phyloP scores from a whole-genome alignment of 2,113 vertebrate species.

The Australoheros scitulus region DNA sequence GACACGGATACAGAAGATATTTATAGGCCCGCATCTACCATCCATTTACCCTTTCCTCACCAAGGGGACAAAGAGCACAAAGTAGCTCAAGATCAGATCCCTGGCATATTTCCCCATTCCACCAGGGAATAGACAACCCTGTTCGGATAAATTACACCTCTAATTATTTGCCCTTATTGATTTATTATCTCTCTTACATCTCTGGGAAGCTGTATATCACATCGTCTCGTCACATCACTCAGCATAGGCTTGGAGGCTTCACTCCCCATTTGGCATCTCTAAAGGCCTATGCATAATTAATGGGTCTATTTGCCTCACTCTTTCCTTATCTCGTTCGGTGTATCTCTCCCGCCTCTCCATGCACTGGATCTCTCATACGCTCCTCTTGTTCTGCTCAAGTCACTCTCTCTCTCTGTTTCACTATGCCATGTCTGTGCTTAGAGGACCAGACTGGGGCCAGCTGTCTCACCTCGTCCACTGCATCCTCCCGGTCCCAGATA shows the following conservation, averaged over 20 bases:
- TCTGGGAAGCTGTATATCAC: slow-evolving; percentile 67
- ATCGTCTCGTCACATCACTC: slow-evolving; percentile 72
- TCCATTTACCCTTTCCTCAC: slow-evolving; percentile 67
- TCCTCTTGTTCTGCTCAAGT: slow-evolving; percentile 29
- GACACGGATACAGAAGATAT: slow-evolving; percentile 67
- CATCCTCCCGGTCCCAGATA: slow-evolving; percentile 51
- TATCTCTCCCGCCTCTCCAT: slow-evolving; percentile 35
- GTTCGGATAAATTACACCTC: slow-evolving; percentile 72
- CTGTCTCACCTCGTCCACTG: slow-evolving; percentile 68
- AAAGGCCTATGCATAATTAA: slow-evolving; percentile 80
- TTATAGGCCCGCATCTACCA: slow-evolving; percentile 65
- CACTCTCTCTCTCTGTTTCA: slow-evolving; percentile 14
- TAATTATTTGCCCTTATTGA: slow-evolving; percentile 78
- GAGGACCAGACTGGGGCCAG: slow-evolving; percentile 69
- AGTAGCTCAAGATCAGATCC: slow-evolving; percentile 35
- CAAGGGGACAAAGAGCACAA: slow-evolving; percentile 57
- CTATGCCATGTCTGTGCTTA: slow-evolving; percentile 38
- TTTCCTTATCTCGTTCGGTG: slow-evolving; percentile 47
- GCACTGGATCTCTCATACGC: slow-evolving; percentile 21
- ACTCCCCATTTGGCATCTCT: slow-evolving; percentile 70
- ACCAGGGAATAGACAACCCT: slow-evolving; percentile 30
- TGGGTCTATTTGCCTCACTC: slow-evolving; percentile 72
- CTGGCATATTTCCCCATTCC: slow-evolving; percentile 6
- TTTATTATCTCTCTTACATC: slow-evolving; percentile 75
- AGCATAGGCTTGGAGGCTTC: slow-evolving; percentile 68